phyloP scores from a whole-genome alignment of 35 echinoderm and acorn worm genomes.

The Anneissia japonica region DNA sequence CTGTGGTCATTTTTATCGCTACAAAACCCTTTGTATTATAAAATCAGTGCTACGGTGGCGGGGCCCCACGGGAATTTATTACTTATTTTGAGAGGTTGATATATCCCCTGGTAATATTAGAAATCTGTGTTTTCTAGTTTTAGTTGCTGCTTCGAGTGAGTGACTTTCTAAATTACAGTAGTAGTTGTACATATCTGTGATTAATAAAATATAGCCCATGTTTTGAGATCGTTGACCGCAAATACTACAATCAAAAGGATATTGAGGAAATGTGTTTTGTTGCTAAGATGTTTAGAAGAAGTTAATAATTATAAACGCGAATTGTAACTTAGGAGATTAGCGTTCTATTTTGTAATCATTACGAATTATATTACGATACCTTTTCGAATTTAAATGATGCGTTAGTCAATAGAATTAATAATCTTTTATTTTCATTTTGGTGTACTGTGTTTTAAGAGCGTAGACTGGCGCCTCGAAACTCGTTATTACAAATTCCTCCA shows the following conservation, averaged over 20 bases:
- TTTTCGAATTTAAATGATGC: too few species aligned
- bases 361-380: too few species aligned
- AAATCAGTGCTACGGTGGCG: not conserved
- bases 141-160: not conserved
- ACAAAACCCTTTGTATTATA: not conserved
- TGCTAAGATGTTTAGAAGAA: not conserved
- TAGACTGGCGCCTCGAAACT: not conserved
- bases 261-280: not conserved
- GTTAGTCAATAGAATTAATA: not conserved
- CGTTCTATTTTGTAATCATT: not conserved
- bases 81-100: not conserved
- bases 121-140: not conserved
- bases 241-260: not conserved
- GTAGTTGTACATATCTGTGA: too few species aligned
- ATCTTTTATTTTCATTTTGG: not conserved
- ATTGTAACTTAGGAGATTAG: not conserved
- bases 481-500: too few species aligned
- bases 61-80: not conserved
- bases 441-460: not conserved
- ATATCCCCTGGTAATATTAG: not conserved
- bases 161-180: not conserved
- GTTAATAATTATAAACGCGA: not conserved
- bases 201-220: not conserved
- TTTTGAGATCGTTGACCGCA: not conserved
- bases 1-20: not conserved